Percentiles rank a stretch among this genome's conserved stretches.
Conservation (phyloP, 2,113 vertebrate species). For the Oncorhynchus gorbuscha region DNA sequence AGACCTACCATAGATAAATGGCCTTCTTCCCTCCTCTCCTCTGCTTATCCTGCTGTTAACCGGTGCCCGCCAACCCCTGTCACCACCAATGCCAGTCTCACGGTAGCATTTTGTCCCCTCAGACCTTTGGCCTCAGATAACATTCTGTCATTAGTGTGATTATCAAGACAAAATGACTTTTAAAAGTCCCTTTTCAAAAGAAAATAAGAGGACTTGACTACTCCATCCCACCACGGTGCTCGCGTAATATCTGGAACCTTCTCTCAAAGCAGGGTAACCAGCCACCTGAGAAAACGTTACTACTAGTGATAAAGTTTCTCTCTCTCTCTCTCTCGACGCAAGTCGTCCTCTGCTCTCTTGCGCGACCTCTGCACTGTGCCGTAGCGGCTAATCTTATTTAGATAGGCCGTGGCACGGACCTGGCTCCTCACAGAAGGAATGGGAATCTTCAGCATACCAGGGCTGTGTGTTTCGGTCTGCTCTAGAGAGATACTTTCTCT, state of each 20-base stretch:
- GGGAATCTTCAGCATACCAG: slow-evolving; percentile 42
- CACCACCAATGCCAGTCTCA: slow-evolving; percentile 43
- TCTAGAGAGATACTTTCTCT: slow-evolving; percentile 44
- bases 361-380: slow-evolving; percentile 14
- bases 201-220: not conserved
- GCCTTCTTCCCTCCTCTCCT: slow-evolving; percentile 24
- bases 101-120: slow-evolving; percentile 30
- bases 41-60: slow-evolving; percentile 41
- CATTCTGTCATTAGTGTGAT: slow-evolving; percentile 26
- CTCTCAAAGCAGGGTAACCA: not conserved
- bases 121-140: slow-evolving; percentile 28
- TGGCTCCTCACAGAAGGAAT: slow-evolving; percentile 40
- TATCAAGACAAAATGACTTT: slow-evolving; percentile 34
- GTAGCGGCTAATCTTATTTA: slow-evolving; percentile 61
- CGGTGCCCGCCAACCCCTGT: slow-evolving; percentile 39
- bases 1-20: slow-evolving; percentile 19
- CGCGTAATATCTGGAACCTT: no score
- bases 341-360: slow-evolving; percentile 26
- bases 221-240: not conserved
- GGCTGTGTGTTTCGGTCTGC: slow-evolving; percentile 51
- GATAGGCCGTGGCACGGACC: slow-evolving; percentile 44
- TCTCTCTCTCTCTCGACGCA: not conserved
- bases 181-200: not conserved
- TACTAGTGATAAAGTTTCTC: not conserved
- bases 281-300: not conserved